phyloP scores from a whole-genome alignment of 2,113 vertebrate species.

The Thermophis baileyi region DNA sequence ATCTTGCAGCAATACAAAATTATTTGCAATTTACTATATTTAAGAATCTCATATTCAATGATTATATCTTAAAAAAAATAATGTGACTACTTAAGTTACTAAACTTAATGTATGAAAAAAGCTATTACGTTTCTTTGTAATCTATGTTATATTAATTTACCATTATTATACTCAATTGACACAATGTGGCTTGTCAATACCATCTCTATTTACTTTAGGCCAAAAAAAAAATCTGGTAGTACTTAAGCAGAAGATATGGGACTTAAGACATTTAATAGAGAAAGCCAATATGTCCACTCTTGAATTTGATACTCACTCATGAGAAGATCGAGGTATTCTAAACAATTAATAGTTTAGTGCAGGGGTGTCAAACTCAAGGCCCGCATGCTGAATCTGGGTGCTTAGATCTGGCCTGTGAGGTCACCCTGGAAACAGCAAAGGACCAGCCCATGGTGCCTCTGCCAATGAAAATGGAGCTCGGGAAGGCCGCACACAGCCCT shows the following conservation, averaged over 20 bases:
- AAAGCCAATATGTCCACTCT: not conserved
- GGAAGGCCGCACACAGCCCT: too few species aligned
- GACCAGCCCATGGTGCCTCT: too few species aligned
- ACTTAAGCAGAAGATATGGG: not conserved
- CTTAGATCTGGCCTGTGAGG: too few species aligned
- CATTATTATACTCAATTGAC: not conserved
- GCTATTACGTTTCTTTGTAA: not conserved
- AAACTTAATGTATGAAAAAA: not conserved
- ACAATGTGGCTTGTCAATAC: not conserved
- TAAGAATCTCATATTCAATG: not conserved
- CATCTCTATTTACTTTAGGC: not conserved
- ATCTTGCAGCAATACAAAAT: not conserved
- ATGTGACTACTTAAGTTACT: not conserved
- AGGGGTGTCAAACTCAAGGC: too few species aligned
- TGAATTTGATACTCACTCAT: not conserved
- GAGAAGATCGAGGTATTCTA: not conserved
- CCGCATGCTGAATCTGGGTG: too few species aligned
- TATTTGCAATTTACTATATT: not conserved
- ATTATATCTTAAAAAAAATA: not conserved
- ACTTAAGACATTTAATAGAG: not conserved
- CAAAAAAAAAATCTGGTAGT: not conserved
- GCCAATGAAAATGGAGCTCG: too few species aligned
- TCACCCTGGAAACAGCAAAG: too few species aligned
- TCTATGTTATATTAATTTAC: not conserved
- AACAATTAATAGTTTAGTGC: not conserved